Base-by-base conservation (phyloP, 2,113 vertebrate species). In the Ammodytes dubius region DNA sequence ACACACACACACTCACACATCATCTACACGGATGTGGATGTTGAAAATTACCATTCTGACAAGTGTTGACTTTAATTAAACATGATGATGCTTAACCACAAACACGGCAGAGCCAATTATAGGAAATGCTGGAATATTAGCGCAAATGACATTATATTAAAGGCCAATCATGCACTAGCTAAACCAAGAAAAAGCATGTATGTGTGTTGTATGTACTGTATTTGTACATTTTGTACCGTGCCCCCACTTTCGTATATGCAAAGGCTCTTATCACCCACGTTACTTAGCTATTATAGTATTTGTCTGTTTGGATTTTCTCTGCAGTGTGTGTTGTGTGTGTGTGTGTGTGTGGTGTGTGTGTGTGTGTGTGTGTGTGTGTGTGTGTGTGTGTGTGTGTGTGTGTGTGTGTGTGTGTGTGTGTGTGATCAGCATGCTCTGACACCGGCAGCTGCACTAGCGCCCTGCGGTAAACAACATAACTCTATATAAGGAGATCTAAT, bases 11-110 rank as follows among this genome's bases (percentile, higher is more conserved):
- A 4, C 54, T 14, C 4, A 10, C 56, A 73, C 70, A 67, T 27
- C 12, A 3, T 4, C 6, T 2, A 47, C 13, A 42, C 27, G 2
- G 66, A 58, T 43, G 14, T 8, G 37, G 14, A 57, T 27, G 53
- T 68, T 67, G 42, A 19, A 59, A 71, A 79, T 84, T 46, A 72
- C 17, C 68, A 78, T 80, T 81, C 17, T 73, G 83, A 83, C 73
- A 80, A 79, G 75, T 83, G 83, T 79, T 84, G 70, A 83, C 83
- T 88, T 71, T 83, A 81, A 85, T 89, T 79, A 72, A n/a, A 77
- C 70, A 74, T 5, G 54, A 85, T 79, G 79, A 84, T 56, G 64
- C 61, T 46, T 63, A 79, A 68, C 27, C 70, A 79, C 72, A 79
- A 74, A 88, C 76, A 83, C 0, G 59, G 81, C 70, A 12, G 11